Conservation (phyloP, 2,888 invertebrate species). For the Cosmia pyralina region DNA sequence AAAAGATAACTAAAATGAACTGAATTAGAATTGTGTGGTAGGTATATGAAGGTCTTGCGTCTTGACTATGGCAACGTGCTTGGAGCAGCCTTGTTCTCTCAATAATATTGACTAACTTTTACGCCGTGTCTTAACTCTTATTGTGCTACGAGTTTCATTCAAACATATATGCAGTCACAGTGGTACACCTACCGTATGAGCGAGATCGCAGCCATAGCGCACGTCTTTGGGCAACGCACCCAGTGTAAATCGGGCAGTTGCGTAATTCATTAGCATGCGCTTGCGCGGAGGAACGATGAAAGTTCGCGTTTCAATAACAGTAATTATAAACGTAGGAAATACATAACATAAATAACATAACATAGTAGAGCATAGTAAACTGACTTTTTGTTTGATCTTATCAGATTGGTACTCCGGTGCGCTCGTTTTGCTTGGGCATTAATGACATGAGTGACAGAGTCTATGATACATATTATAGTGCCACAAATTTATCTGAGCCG, state of each 20-base stretch:
- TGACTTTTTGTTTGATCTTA: constrained; percentile 1
- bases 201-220: constrained; percentile 76
- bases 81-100: constrained; percentile 78
- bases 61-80: constrained; percentile 71
- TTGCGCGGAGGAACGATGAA: constrained; percentile 42
- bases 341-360: not conserved
- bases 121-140: constrained; percentile 73
- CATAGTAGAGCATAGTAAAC: not conserved
- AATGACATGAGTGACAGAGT: too few species aligned
- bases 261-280: constrained; percentile 70
- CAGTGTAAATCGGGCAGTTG: constrained; percentile 71
- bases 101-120: constrained; percentile 75
- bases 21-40: constrained; percentile 25
- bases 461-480: too few species aligned
- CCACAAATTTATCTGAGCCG: too few species aligned
- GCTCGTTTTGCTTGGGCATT: not conserved
- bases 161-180: constrained; percentile 62
- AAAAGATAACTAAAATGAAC: constrained; percentile 19
- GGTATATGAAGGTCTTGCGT: constrained; percentile 64
- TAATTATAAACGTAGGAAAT: constrained; percentile 39
- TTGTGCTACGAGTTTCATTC: constrained; percentile 83
- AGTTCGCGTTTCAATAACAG: constrained; percentile 43
- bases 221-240: constrained; percentile 71
- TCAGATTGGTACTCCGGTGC: not conserved
- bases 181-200: constrained; percentile 62